phyloP scores from a whole-genome alignment of 1,140 invertebrate genomes.

The Nebria ingens region DNA sequence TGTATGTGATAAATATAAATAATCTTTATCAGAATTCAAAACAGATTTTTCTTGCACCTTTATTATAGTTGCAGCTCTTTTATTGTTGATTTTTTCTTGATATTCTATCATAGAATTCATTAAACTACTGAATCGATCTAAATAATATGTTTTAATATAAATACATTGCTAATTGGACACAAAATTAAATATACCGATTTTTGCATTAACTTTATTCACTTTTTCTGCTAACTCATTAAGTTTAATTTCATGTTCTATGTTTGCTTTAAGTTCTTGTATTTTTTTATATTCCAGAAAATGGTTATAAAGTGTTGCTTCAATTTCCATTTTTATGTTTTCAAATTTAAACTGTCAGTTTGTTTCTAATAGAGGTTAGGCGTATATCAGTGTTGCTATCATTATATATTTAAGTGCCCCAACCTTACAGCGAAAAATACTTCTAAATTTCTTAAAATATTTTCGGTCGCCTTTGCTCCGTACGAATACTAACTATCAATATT shows the following conservation, averaged over 20 bases:
- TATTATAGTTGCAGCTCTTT: not conserved
- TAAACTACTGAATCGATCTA: not conserved
- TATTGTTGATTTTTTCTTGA: not conserved
- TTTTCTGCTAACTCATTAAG: not conserved
- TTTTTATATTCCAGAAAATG: not conserved
- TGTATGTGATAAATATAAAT: not conserved
- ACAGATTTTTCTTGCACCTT: not conserved
- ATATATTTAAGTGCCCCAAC: too few species aligned
- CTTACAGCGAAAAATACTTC: too few species aligned
- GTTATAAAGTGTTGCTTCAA: not conserved
- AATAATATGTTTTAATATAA: not conserved
- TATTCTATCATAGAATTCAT: not conserved
- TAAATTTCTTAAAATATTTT: too few species aligned
- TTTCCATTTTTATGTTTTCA: not conserved
- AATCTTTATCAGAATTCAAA: too few species aligned
- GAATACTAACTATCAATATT: too few species aligned
- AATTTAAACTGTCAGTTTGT: constrained; percentile 4
- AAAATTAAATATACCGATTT: too few species aligned
- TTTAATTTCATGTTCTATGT: not conserved
- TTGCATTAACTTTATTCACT: not conserved
- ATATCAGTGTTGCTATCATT: too few species aligned
- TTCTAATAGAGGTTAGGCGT: constrained; percentile 5
- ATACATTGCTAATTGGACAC: too few species aligned
- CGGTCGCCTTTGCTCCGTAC: too few species aligned
- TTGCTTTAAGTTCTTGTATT: not conserved